These are phyloP conservation scores for Ispidina picta DNA, from an alignment of 2,797 vertebrate species.

Conservation along the genomic window DNA sequence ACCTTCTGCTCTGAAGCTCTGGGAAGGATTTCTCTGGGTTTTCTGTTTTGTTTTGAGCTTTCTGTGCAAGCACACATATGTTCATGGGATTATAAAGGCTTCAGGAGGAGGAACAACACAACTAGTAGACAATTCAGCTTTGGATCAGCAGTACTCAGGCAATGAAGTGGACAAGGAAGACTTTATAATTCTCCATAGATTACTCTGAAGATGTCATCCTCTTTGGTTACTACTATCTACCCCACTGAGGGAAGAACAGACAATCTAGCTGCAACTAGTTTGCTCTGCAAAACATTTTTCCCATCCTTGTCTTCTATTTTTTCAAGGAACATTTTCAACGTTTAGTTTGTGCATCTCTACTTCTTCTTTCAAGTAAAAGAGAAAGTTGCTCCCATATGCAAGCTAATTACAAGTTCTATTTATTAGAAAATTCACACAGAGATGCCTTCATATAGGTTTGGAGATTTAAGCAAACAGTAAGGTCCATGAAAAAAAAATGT, in stretches of 20 bases:
- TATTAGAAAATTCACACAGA: neutral
- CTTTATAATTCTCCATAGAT: neutral
- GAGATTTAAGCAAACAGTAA: neutral
- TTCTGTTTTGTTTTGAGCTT: constrained; percentile 32
- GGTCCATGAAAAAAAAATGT: neutral
- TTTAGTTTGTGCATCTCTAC: neutral
- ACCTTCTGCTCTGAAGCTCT: neutral
- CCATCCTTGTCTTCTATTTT: neutral
- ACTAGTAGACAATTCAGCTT: neutral
- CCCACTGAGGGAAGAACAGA: neutral
- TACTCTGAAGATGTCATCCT: neutral
- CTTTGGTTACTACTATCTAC: neutral
- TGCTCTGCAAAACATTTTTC: neutral
- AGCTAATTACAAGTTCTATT: neutral
- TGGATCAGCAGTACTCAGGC: neutral
- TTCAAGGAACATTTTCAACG: neutral
- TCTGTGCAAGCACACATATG: neutral
- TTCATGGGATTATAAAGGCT: neutral
- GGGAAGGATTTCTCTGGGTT: neutral
- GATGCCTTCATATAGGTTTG: neutral
- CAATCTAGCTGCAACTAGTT: neutral
- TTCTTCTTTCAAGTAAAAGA: neutral
- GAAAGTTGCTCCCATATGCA: neutral
- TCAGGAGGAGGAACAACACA: neutral
- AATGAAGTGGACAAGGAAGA: neutral